These are phyloP conservation scores for Creontiades dilutus DNA, from an alignment of 2,888 invertebrate genomes.

Conservation along the genomic window DNA sequence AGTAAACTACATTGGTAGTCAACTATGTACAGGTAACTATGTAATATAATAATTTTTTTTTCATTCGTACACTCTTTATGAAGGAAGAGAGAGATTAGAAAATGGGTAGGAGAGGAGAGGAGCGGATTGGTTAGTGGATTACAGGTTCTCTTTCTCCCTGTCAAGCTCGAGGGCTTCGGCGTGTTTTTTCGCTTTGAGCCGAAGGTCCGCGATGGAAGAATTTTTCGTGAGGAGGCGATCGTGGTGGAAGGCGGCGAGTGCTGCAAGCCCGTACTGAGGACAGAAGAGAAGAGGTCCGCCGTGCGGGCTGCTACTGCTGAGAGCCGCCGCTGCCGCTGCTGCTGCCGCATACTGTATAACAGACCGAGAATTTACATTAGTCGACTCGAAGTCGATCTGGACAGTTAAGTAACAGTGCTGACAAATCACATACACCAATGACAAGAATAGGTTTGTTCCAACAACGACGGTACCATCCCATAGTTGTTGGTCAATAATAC, in stretches of 20 bases:
- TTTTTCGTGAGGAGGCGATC: constrained; percentile 83
- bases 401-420: too few species aligned
- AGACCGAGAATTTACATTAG: not conserved
- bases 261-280: constrained; percentile 87
- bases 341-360: constrained; percentile 71
- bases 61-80: constrained; percentile 2
- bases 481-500: too few species aligned
- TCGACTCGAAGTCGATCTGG: too few species aligned
- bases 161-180: constrained; percentile 88
- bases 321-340: constrained; percentile 84
- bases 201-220: constrained; percentile 95
- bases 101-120: not conserved
- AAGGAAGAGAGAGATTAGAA: constrained; percentile 4
- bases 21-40: constrained; percentile 34
- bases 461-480: too few species aligned
- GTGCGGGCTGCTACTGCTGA: constrained; percentile 77
- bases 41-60: not conserved
- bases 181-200: constrained; percentile 95
- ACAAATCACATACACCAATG: too few species aligned
- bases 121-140: constrained; percentile 32
- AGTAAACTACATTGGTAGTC: constrained; percentile 2
- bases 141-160: constrained; percentile 71
- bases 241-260: constrained; percentile 87
- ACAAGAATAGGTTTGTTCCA: too few species aligned
- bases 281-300: constrained; percentile 80